Evolutionary conservation across 2,888 invertebrate species (phyloP), one percentile per base, ranked within the genome.

Genomic region (Lasioglossum vierecki): DNA sequence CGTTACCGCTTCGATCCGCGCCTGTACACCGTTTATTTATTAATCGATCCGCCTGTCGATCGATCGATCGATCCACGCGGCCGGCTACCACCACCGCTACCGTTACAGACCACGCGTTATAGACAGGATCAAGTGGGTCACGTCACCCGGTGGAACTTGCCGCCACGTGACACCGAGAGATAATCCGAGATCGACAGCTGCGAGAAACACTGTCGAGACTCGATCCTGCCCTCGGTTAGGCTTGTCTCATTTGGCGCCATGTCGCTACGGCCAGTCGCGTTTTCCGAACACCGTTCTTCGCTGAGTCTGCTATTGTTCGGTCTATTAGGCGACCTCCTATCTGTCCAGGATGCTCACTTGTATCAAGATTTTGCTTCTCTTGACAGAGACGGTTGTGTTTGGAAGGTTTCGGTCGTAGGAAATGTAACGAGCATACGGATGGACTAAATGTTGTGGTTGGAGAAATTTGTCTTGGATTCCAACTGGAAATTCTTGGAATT

Each of bases 121-220:
- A 84, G 85, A 68, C 84, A 85, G 85, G 86, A 88, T 91, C 89
- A 91, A 90, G 87, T 90, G 87, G 88, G 91, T 91, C 91, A 88
- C 88, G 87, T 88, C 81, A 86, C 35, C 78, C 60, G 72, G 73
- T 75, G 83, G 86, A 83, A 78, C 81, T 82, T 72, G 66, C 41
- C 46, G 75, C 81, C 85, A 80, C 82, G 87, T 79, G 88, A 88
- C 46, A 46, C 76, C 78, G 79, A 68, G 76, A 83, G 88, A 88
- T 88, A 83, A 86, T 86, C 84, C 86, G 66, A 68, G 80, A 60
- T 68, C 68, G 79, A 80, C 72, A 71, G 63, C 77, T 73, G 44
- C 35, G 53, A 41, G 44, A 57, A 57, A 41, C 70, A 41, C 41
- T 70, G 70, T 41, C 30, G 63, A 26, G 46, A 46, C 46, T 18